phyloP scores from a whole-genome alignment of 2,113 vertebrate species.

The Lasiurus borealis region DNA sequence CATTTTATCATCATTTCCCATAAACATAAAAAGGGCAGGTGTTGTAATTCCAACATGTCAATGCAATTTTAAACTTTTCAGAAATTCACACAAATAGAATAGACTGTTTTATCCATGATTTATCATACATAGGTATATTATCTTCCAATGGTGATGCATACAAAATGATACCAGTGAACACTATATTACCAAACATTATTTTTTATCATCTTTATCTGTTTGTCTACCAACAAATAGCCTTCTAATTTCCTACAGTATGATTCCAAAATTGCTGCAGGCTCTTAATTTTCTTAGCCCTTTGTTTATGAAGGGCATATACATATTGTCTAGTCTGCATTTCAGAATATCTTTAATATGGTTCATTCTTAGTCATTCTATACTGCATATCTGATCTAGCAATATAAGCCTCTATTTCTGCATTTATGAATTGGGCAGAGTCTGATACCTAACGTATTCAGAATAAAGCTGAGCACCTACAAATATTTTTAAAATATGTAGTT shows the following conservation, averaged over 20 bases:
- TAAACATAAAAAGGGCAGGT: not conserved
- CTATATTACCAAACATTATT: not conserved
- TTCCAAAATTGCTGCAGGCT: not conserved
- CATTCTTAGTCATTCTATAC: not conserved
- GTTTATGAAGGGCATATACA: not conserved
- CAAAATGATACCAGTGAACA: not conserved
- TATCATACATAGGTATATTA: not conserved
- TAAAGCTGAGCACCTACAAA: not conserved
- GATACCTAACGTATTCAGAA: not conserved
- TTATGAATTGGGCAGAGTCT: not conserved
- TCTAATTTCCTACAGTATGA: not conserved
- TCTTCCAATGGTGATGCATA: not conserved
- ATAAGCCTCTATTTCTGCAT: not conserved
- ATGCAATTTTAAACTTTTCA: not conserved
- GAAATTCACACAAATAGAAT: slow-evolving; percentile 7
- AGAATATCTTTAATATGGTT: not conserved
- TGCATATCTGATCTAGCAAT: not conserved
- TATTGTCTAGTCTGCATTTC: not conserved
- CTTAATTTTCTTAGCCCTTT: not conserved
- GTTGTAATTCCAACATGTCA: not conserved
- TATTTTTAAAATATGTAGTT: not conserved
- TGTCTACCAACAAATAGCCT: not conserved
- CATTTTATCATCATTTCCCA: not conserved
- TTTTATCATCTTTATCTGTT: not conserved
- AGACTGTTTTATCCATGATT: not conserved